phyloP scores from a whole-genome alignment of 2,113 vertebrate species.

The Lepisosteus oculatus region DNA sequence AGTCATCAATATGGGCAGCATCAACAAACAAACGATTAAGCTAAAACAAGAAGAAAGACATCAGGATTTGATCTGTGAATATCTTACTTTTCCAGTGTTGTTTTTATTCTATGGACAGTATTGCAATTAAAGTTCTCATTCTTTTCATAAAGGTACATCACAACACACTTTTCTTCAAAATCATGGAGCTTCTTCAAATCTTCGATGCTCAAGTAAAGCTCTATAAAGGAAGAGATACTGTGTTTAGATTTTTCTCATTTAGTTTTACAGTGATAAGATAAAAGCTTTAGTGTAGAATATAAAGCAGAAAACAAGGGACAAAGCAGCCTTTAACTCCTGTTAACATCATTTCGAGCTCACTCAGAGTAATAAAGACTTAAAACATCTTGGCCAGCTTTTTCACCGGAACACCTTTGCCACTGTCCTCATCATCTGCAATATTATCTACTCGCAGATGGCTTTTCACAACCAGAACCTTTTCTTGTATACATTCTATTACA shows the following conservation, averaged over 20 bases:
- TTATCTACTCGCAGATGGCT: no score
- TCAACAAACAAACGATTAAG: not conserved
- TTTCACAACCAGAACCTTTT: no score
- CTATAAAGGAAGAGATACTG: conserved; percentile 52
- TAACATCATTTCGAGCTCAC: no score
- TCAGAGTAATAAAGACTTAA: no score
- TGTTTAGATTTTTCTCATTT: not conserved
- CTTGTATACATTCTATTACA: no score
- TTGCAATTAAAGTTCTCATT: conserved; percentile 65
- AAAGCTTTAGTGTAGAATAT: no score
- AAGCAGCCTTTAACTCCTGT: no score
- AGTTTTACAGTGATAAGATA: no score
- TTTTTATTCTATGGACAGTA: conserved; percentile 72
- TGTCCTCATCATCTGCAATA: no score
- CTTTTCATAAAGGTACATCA: conserved; percentile 81
- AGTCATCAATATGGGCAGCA: conserved; percentile 14
- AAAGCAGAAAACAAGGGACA: no score
- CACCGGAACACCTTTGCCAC: no score
- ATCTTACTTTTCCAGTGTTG: conserved; percentile 78
- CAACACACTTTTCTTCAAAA: conserved; percentile 90
- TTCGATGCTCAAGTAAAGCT: conserved; percentile 81
- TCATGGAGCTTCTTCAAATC: conserved; percentile 90
- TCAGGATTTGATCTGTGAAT: not conserved
- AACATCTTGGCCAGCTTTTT: no score
- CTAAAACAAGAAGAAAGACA: not conserved